phyloP scores from a whole-genome alignment of 2,888 invertebrate genomes.

The Erannis defoliaria region DNA sequence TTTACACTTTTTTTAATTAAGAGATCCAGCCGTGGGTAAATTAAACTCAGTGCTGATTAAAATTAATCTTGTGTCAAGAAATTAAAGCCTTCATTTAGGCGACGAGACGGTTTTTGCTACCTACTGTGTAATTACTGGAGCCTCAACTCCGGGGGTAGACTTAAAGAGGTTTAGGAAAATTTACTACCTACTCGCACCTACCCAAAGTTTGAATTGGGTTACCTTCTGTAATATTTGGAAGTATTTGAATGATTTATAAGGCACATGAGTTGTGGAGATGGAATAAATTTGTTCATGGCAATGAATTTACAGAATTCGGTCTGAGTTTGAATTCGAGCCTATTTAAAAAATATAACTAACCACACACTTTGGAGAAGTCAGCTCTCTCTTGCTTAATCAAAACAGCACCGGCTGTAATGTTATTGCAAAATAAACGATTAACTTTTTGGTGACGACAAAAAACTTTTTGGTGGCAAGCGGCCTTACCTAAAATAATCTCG shows the following conservation, averaged over 20 bases:
- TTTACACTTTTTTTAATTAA: slow-evolving; percentile 21
- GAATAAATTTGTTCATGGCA: slow-evolving; percentile 7
- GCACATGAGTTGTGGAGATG: not conserved
- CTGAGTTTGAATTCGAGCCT: not conserved
- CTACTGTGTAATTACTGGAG: slow-evolving; percentile 10
- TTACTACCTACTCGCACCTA: not conserved
- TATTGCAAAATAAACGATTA: too few species aligned
- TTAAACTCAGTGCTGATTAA: slow-evolving; percentile 18
- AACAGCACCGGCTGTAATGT: too few species aligned
- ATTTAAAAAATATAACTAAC: not conserved
- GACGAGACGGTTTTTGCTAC: slow-evolving; percentile 17
- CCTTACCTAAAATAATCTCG: too few species aligned
- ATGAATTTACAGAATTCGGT: not conserved
- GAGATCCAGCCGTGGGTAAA: slow-evolving; percentile 14
- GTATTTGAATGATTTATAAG: slow-evolving; percentile 23
- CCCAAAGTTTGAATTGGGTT: slow-evolving; percentile 9
- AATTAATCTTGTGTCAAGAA: slow-evolving; percentile 29
- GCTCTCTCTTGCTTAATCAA: too few species aligned
- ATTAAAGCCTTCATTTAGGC: slow-evolving; percentile 25
- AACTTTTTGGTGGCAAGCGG: too few species aligned
- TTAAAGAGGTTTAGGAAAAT: slow-evolving; percentile 1
- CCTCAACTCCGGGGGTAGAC: not conserved
- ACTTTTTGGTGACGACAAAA: too few species aligned
- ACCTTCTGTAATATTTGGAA: slow-evolving; percentile 9
- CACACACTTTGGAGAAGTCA: too few species aligned